These are phyloP conservation scores for Pachyramphus minor DNA, from an alignment of 2,113 vertebrate genomes.

Conservation along the genomic window DNA sequence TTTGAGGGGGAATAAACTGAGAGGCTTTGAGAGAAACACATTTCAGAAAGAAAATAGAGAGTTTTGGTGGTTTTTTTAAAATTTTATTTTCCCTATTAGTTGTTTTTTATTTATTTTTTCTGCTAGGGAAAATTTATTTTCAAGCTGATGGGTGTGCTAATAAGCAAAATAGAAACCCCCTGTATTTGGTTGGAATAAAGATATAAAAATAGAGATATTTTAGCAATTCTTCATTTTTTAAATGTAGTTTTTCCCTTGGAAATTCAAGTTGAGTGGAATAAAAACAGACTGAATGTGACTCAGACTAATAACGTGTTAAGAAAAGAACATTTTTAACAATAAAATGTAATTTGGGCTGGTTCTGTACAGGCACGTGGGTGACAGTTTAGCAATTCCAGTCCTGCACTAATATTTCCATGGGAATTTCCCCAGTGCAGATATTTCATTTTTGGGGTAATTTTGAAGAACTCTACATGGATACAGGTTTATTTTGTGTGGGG, in stretches of 20 bases:
- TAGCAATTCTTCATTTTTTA: background rate
- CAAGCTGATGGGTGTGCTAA: background rate
- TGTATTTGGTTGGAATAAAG: background rate
- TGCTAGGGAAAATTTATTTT: background rate
- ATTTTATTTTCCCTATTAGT: background rate
- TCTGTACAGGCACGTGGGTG: background rate
- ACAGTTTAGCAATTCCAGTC: background rate
- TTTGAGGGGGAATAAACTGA: background rate
- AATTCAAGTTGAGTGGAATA: background rate
- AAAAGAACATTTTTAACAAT: background rate
- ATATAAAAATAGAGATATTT: background rate
- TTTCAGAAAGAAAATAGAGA: background rate
- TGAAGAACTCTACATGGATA: fast-evolving
- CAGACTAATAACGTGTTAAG: background rate
- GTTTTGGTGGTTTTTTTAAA: background rate
- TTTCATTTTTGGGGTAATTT: background rate
- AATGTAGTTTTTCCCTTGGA: background rate
- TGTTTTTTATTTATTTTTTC: background rate
- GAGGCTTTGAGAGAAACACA: background rate
- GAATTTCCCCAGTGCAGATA: background rate
- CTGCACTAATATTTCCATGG: background rate
- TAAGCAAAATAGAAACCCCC: background rate
- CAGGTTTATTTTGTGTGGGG: background rate
- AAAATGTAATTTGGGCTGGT: background rate
- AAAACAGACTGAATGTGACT: background rate